phyloP scores from a whole-genome alignment of 1,140 invertebrate species.

The Drosophila littoralis region DNA sequence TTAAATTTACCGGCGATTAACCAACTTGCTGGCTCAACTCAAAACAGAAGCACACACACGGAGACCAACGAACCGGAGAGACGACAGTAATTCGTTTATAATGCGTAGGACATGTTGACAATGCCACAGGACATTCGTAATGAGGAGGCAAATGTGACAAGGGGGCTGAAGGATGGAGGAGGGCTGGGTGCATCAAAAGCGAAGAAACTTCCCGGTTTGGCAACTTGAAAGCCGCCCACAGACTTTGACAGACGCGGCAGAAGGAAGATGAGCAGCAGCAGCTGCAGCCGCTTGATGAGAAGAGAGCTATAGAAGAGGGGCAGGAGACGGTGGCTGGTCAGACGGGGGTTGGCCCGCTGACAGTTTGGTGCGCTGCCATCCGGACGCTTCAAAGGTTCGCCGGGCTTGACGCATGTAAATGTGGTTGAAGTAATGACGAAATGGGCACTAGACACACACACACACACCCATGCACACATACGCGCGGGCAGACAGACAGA shows the following conservation, averaged over 20 bases:
- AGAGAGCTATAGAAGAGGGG: background rate
- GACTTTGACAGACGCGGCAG: slow-evolving; percentile 67
- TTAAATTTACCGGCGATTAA: slow-evolving; percentile 83
- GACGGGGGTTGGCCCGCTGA: slow-evolving; percentile 69
- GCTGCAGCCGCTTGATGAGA: background rate
- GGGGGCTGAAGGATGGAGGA: background rate
- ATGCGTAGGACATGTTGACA: slow-evolving; percentile 84
- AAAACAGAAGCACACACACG: slow-evolving; percentile 52
- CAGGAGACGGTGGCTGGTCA: slow-evolving; percentile 50
- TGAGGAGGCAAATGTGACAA: slow-evolving; percentile 55
- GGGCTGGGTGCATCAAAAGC: slow-evolving; percentile 58
- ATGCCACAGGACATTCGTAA: slow-evolving; percentile 82
- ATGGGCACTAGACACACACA: slow-evolving; percentile 73
- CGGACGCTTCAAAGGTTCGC: slow-evolving; percentile 71
- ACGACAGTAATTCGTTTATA: slow-evolving; percentile 83
- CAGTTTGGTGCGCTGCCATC: slow-evolving; percentile 54
- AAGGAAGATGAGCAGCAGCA: slow-evolving; percentile 23
- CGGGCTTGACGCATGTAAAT: slow-evolving; percentile 80
- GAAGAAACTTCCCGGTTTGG: slow-evolving; percentile 71
- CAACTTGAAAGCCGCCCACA: slow-evolving; percentile 73
- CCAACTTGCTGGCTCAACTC: slow-evolving; percentile 76
- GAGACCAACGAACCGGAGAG: slow-evolving; percentile 31
- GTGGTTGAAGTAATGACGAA: slow-evolving; percentile 84
- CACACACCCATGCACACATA: background rate
- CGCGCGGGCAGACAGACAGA: background rate